Evolutionary conservation across 2,888 invertebrate genomes (phyloP), one percentile per base, ranked within the genome.

Genomic region (Brachyptera risi): DNA sequence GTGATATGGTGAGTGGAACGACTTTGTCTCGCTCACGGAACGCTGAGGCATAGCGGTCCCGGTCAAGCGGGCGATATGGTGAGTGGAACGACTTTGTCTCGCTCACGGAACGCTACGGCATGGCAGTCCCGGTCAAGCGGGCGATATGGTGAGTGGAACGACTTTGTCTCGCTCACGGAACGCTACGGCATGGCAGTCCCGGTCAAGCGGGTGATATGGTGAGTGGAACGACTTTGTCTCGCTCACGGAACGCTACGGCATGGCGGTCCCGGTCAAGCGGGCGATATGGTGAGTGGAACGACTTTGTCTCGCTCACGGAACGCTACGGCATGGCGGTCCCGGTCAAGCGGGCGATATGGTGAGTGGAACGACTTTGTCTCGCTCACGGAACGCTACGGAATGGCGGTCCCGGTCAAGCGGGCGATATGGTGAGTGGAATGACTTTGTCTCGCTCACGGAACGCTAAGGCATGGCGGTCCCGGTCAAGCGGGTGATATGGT

Each of bases 31-130:
- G 0, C 71, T 78, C 61, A 79, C 78, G 19, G 76, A 83, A 67
- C 67, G 74, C 5, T 78, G 83, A 56, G 69, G 72, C 13, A 42
- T 59, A 42, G 3, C 24, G 15, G 57, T 54, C 1, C 64, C 64
- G 2, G 50, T 56, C 5, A 57, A 56, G n/a, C 42, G 51, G 5
- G 50, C 64, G n/a, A 68, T 73, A 47, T 70, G 72, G 31, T n/a
- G n/a, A n/a, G 0, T 96, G 93, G 91, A 85, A 83, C 0, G 74
- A 85, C n/a, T 87, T 89, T 69, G 80, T 82, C 78, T 68, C 73
- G 0, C 71, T 78, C 61, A 79, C 78, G 19, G 76, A 83, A 67
- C 67, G 74, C 5, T 78, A 83, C 58, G 69, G 72, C 13, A 42
- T 59, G 44, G 3, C 24, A 11, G 57, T 54, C 1, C 64, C 64